Base-by-base conservation (phyloP, 2,113 vertebrate species). In the Agelaius phoeniceus region DNA sequence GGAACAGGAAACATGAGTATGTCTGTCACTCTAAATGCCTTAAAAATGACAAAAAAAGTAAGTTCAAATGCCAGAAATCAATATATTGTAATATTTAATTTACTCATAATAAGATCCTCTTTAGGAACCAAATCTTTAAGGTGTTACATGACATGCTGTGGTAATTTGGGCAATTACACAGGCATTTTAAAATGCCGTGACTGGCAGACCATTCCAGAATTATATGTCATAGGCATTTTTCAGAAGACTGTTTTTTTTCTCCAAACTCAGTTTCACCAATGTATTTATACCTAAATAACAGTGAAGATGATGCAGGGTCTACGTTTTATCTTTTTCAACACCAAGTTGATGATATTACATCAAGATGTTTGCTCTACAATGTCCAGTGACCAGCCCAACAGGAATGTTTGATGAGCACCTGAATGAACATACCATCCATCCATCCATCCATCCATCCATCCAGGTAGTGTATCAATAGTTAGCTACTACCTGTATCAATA, bases 41-140 rank as follows among this genome's bases (percentile, higher is more conserved):
- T 90, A 63, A 86, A 96, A 95, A 92, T 84, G 21, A 65, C 68
- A 31, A 13, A 67, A 80, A 80, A 87, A 85, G 35, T 35, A 66
- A 92, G 73, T 49, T 81, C 28, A 65, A 83, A 81, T 2, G 4
- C 54, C 88, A 79, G 90, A 94, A 96, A 96, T 96, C 96, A 96
- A 93, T 92, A 87, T 44, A 85, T 83, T 89, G 55, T 81, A 83
- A 83, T 59, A 89, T 72, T 80, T 89, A 65, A 95, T 87, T 82
- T 89, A 78, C 66, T 91, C 63, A 62, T 88, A 78, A 20, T 74
- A 95, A 85, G 63, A 74, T 39, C 43, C 71, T 72, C 72, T 49
- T 77, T 75, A 88, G 83, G 67, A 89, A 93, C 14, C 52, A 74
- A 67, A 78, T 57, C 81, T 89, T 93, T 39, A 78, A 87, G 71